Conservation (phyloP, 1,140 invertebrate genomes). For the Bombus impatiens region DNA sequence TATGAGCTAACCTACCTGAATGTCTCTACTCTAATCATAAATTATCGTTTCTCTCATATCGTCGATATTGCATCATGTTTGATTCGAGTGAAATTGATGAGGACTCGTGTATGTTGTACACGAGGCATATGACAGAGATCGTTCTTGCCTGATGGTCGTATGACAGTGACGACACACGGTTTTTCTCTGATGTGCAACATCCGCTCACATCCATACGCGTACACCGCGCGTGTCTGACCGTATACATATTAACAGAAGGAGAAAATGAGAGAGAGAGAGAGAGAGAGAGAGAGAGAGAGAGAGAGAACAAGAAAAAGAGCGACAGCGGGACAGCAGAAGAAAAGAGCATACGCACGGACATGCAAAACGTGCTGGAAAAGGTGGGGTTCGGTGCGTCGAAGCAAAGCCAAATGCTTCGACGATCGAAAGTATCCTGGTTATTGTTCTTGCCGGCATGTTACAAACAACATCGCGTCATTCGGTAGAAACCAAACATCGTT, state of each 20-base stretch:
- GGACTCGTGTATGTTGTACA: constrained; percentile 5
- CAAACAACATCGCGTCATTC: not conserved
- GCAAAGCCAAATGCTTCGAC: not conserved
- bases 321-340: not conserved
- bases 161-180: constrained; percentile 32
- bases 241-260: not conserved
- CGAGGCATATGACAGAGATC: not conserved
- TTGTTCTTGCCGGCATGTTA: constrained; percentile 2
- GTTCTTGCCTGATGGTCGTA: not conserved
- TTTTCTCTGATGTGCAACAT: constrained; percentile 64
- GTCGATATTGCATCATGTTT: not conserved
- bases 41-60: no score
- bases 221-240: not conserved
- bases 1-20: not conserved
- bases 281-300: not conserved
- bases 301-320: not conserved
- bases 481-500: not conserved
- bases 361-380: constrained; percentile 7
- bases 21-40: not conserved
- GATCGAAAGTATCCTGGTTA: not conserved
- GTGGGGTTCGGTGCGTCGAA: not conserved
- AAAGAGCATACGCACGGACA: not conserved
- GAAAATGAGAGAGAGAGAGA: not conserved
- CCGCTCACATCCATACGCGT: constrained; percentile 33
- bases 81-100: not conserved